Conservation (phyloP, 2,113 vertebrate species). For the Crypturellus undulatus region DNA sequence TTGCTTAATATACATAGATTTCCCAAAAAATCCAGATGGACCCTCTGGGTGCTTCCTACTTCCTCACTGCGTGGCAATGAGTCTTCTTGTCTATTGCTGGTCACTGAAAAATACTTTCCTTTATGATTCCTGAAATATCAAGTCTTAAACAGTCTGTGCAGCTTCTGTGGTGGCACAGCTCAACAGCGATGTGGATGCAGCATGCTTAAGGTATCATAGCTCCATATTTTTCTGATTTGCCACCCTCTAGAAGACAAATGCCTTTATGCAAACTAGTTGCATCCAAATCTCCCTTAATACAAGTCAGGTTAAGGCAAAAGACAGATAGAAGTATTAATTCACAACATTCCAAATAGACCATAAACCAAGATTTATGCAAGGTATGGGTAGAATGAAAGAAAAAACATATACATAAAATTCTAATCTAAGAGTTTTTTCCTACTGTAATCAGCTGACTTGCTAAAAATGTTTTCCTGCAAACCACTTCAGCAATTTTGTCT, state of each 20-base stretch:
- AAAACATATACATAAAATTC: not conserved
- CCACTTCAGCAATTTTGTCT: not conserved
- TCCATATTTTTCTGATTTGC: not conserved
- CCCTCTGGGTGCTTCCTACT: not conserved
- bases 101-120: not conserved
- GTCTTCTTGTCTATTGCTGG: not conserved
- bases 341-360: not conserved
- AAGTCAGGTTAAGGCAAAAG: not conserved
- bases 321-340: not conserved
- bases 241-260: not conserved
- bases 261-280: not conserved
- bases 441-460: not conserved
- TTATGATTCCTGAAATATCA: not conserved
- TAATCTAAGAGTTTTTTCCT: not conserved
- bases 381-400: not conserved
- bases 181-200: not conserved
- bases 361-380: not conserved
- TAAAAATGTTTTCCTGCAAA: not conserved
- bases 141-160: not conserved
- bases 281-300: not conserved
- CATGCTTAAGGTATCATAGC: not conserved
- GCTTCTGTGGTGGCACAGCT: not conserved
- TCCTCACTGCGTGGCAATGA: not conserved
- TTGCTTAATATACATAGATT: not conserved
- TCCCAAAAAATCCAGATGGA: not conserved